phyloP scores from a whole-genome alignment of 2,888 invertebrate genomes.

The Kryphioiulus occultus region DNA sequence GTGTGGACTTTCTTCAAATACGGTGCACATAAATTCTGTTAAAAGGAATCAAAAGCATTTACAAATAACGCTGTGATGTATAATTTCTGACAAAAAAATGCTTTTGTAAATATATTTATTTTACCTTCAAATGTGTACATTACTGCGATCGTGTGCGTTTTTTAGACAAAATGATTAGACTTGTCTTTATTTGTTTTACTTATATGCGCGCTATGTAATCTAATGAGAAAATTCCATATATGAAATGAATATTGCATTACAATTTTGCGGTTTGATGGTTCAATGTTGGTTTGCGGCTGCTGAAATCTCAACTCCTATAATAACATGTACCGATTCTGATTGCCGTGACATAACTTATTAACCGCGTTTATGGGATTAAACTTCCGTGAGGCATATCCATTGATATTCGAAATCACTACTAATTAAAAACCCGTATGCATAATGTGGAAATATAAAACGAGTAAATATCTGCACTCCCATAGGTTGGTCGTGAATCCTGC shows the following conservation, averaged over 20 bases:
- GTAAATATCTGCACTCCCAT: background rate
- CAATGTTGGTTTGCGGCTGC: background rate
- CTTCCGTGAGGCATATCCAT: background rate
- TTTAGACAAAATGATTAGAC: too few relatives aligned
- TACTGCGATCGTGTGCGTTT: too few relatives aligned
- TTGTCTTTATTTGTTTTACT: background rate
- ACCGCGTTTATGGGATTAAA: background rate
- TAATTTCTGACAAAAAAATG: too few relatives aligned
- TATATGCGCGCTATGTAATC: background rate
- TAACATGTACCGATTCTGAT: too few relatives aligned
- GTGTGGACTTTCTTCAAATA: too few relatives aligned
- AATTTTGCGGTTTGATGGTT: background rate
- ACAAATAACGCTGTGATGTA: too few relatives aligned
- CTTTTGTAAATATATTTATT: background rate
- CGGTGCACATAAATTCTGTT: too few relatives aligned
- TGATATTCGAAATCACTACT: background rate
- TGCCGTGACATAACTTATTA: constrained; percentile 1
- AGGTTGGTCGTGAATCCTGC: background rate
- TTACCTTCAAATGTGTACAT: too few relatives aligned
- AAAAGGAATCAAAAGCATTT: too few relatives aligned
- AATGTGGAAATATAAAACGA: background rate
- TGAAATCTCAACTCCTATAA: background rate
- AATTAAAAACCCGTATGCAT: background rate
- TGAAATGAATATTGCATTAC: background rate
- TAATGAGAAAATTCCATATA: too few relatives aligned